Evolutionary conservation across 1,140 invertebrate species (phyloP), one percentile per base, ranked within the genome.

Genomic region (Nylanderia fulva): DNA sequence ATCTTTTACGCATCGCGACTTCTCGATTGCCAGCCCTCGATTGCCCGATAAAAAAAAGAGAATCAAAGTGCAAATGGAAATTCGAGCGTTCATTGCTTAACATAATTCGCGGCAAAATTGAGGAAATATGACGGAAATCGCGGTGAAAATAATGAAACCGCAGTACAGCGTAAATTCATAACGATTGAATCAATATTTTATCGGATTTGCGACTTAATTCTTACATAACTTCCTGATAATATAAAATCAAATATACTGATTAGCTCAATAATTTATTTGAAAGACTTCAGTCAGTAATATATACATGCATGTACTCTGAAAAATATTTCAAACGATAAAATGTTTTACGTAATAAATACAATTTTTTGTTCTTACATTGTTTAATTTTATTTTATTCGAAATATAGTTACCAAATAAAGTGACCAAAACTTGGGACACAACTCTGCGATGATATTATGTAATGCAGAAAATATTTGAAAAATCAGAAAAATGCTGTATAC

Each of bases 11-110:
- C 80, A 72, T 83, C 33, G 72, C 36, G 42, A 45, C 74, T 69
- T 87, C 24, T 48, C 82, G 77, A 89, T 86, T 79, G 77, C 72
- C 74, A 84, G 54, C 61, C 61, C 60, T 27, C n/a, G 7, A 33
- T 33, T 33, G 29, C 27, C 56, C 52, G 24, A 58, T 11, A 42
- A 82, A 69, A 71, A 58, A 71, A 58, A 36, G 13, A 9, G 56
- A 18, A 13, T 80, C 36, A 52, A 13, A 72, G 18, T 58, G 36
- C 66, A 45, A 82, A 58, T 71, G 27, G 36, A 72, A 36, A 82
- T 82, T 82, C 52, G 52, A 18, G 48, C 66, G 24, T 82, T 71
- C 64, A 52, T 71, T 52, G 36, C 52, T 82, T 72, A 82, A 72
- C 52, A 71, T 82, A 82, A 82, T 82, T 79, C 52, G 36, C 24